These are phyloP conservation scores for Amblyornis subalaris DNA, from an alignment of 2,113 vertebrate species.

Conservation along the genomic window DNA sequence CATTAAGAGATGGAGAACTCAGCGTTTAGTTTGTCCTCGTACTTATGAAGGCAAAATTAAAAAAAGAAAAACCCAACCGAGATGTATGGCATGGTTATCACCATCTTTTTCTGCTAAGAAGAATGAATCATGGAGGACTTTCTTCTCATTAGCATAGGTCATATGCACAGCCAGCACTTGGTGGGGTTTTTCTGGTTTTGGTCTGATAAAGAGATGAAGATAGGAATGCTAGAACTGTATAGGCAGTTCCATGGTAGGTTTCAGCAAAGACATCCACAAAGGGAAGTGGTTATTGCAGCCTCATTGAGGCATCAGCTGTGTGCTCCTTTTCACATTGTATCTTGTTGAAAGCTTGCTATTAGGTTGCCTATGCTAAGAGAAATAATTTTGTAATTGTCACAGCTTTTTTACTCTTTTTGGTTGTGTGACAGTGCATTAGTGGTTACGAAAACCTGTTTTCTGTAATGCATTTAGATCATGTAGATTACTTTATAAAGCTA, in stretches of 20 bases:
- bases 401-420: background rate
- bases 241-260: rapidly evolving
- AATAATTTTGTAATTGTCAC: background rate
- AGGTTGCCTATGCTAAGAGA: background rate
- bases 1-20: background rate
- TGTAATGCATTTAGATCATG: background rate
- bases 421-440: background rate
- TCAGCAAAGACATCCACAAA: background rate
- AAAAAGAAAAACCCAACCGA: background rate
- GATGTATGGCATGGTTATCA: background rate
- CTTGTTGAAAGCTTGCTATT: background rate
- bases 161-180: background rate
- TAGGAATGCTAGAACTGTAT: background rate
- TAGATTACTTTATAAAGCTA: background rate
- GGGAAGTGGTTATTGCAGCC: background rate
- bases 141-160: background rate
- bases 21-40: background rate
- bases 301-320: background rate
- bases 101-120: background rate
- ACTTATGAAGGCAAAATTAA: background rate
- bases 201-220: background rate
- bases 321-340: background rate
- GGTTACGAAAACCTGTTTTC: background rate
- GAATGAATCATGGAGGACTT: background rate
- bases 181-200: background rate